Conservation (phyloP, 2,797 vertebrate genomes). For the Sebastes oblongus region DNA sequence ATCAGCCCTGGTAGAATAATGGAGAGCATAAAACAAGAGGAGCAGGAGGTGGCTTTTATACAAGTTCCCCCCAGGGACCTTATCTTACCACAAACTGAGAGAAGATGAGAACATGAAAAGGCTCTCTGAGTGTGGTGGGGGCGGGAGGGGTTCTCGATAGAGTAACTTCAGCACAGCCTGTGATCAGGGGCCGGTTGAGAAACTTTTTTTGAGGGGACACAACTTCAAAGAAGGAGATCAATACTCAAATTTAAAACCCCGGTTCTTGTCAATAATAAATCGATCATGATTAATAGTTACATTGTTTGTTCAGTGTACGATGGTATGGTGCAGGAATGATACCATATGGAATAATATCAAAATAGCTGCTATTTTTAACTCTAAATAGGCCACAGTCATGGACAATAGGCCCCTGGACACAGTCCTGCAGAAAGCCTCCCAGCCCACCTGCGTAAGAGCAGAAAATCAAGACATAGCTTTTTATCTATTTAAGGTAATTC, state of each 20-base stretch:
- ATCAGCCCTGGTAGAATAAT: slow-evolving; percentile 58
- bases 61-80: slow-evolving; percentile 53
- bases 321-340: neutral
- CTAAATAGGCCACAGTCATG: neutral
- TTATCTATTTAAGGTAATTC: too few species aligned
- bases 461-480: neutral
- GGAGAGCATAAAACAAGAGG: slow-evolving; percentile 56
- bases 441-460: too few species aligned
- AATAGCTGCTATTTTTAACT: neutral
- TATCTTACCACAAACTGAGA: slow-evolving; percentile 55
- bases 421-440: neutral
- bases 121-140: neutral
- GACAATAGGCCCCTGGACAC: neutral
- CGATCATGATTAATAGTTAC: neutral
- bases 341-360: neutral
- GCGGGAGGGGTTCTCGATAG: neutral
- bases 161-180: neutral
- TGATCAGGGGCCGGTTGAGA: neutral
- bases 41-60: slow-evolving; percentile 52
- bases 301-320: neutral
- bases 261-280: neutral
- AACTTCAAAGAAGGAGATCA: neutral
- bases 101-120: slow-evolving; percentile 59
- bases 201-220: neutral
- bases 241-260: neutral